Evolutionary conservation across 1,140 invertebrate species (phyloP), one percentile per base, ranked within the genome.

Genomic region (Calosoma granatense): DNA sequence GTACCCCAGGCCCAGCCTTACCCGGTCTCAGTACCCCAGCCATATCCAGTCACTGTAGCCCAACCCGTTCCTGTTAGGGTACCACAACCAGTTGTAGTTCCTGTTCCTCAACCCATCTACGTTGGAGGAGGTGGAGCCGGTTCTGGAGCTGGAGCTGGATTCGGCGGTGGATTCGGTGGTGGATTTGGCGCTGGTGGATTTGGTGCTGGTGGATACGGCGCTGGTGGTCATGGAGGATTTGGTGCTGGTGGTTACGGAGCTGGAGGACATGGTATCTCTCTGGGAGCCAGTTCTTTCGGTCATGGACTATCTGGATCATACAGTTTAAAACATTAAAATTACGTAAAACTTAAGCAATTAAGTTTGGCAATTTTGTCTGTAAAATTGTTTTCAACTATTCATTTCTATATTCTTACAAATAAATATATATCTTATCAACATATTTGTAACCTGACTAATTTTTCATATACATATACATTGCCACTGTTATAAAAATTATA

Each of bases 31-130:
- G 60, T 64, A 26, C 58, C 59, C 57, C 59, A 64, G 59, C 63
- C 65, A 12, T 60, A 64, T 19, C 62, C 63, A 52, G 66, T 67
- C 36, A 63, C 65, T 17, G 56, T 69, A 22, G 43, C 59, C 57
- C 53, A 65, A 65, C 54, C 59, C n/a, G 63, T 66, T 14, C 64
- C 64, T n/a, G 61, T 68, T 20, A 54, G 63, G 54, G 53, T 67
- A 20, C 66, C 60, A 54, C 60, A 61, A 55, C 53, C 72, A 61
- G 63, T 76, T 2, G 73, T 76, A 56, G 69, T 82, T 1, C 77
- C 78, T 21, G 76, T 77, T 55, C 75, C 78, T 52, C 74, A 77
- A n/a, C 77, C 78, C 2, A 73, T 79, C 15, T 64, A 62, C 22
- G 54, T 76, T 11, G 61, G 61, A 39, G 62, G 61, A 41, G 57